Base-by-base conservation (phyloP, 2,888 invertebrate species). In the Agrotis clavis region DNA sequence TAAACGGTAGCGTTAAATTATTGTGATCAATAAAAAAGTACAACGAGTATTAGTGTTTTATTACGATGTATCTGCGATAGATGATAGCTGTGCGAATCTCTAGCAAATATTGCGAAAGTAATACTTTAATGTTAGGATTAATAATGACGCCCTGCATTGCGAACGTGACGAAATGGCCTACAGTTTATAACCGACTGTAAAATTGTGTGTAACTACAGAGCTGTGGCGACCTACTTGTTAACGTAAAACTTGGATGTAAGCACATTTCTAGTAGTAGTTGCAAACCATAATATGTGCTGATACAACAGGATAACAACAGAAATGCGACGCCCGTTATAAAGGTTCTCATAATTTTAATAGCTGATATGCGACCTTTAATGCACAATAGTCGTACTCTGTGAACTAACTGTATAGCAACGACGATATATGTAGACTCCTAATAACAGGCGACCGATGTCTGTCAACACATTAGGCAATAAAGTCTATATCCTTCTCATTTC, bases 1-100 rank as follows among this genome's bases (percentile, higher is more conserved):
- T 80, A 77, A 71, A 66, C 35, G 56, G 30, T 82, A 83, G 72
- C 69, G 67, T 81, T 87, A 82, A 86, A 85, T 86, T 90, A 86
- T 87, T 86, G 74, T 84, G 71, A 85, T 79, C 63, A 90, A 86
- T 89, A 88, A 87, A 90, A 61, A 77, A 85, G 73, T 83, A 83
- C 75, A 84, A 80, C 57, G 67, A 80, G 64, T 47, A 21, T 14
- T 13, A 50, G 21, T 79, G 82, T 88, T 87, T 90, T 14, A 85
- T 84, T 86, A 35, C 53, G 45, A 56, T 0, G 11, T 59, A 14
- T 19, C 25, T 48, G 21, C n/a, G 45, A 48, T 19, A 18, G 41
- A 62, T 7, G 18, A 57, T 45, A 60, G 51, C 59, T 63, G 7
- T 61, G 84, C 86, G 80, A 75, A 74, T 53, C 35, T 72, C 71